Percentiles rank a stretch among this genome's conserved stretches.
Conservation (phyloP, 2,113 vertebrate genomes). For the Callocephalon fimbriatum region DNA sequence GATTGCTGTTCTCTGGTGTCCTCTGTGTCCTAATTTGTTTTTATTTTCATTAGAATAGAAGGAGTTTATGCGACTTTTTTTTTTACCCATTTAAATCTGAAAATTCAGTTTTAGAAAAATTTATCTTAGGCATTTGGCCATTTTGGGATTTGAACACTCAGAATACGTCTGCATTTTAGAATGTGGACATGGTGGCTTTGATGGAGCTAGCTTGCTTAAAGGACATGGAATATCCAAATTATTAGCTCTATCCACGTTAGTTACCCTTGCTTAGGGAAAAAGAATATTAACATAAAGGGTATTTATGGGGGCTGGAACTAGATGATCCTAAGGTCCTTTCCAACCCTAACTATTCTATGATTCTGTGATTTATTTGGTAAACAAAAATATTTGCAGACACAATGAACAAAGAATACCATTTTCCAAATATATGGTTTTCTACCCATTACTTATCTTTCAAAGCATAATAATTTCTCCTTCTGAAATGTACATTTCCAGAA, state of each 20-base stretch:
- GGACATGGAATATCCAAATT: background rate
- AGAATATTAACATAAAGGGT: background rate
- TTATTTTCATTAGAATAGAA: background rate
- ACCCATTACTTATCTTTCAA: background rate
- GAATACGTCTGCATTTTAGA: background rate
- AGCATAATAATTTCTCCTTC: background rate
- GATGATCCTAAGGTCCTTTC: background rate
- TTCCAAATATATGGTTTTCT: background rate
- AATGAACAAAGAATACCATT: background rate
- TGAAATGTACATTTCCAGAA: accelerated
- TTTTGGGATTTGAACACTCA: background rate
- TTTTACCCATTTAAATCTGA: background rate
- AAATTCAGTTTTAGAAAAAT: background rate
- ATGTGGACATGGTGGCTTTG: background rate
- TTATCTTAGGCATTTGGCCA: background rate
- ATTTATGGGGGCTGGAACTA: background rate
- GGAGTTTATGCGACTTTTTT: accelerated
- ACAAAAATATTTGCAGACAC: background rate
- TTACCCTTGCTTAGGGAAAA: background rate
- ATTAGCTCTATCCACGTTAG: background rate
- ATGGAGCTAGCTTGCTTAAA: background rate
- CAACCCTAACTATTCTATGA: background rate
- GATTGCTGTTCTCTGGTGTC: background rate
- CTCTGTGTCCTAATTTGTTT: background rate
- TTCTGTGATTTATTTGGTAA: background rate